Evolutionary conservation across 2,888 invertebrate species (phyloP).

Genomic region (Spialia ferax): DNA sequence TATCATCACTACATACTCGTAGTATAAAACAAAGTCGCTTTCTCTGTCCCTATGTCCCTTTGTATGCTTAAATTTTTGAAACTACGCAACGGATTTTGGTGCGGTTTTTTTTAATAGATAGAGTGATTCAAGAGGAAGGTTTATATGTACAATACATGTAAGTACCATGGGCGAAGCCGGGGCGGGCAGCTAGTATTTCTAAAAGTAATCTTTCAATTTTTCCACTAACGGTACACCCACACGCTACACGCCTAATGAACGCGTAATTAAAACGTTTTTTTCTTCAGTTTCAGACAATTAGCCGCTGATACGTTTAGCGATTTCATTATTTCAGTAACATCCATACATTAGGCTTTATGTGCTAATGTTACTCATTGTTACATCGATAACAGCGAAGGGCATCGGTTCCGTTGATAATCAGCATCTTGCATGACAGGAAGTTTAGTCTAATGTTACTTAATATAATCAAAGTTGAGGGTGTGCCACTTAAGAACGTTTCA

Average conservation of each 20-base stretch:
- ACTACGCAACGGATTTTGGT: too few relatives aligned
- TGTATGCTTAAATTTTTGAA: too few relatives aligned
- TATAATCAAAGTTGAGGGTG: neutral
- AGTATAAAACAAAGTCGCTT: too few relatives aligned
- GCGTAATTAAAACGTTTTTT: slow-evolving; percentile 69
- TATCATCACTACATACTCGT: too few relatives aligned
- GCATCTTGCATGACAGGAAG: slow-evolving; percentile 22
- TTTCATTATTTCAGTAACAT: slow-evolving; percentile 46
- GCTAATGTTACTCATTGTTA: neutral
- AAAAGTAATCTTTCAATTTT: slow-evolving; percentile 31
- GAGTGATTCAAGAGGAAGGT: too few relatives aligned
- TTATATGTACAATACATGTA: too few relatives aligned
- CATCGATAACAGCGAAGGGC: slow-evolving; percentile 16
- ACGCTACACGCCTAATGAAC: slow-evolving; percentile 70
- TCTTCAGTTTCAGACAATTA: slow-evolving; percentile 68
- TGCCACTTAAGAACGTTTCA: neutral
- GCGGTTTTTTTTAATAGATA: too few relatives aligned
- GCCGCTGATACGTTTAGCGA: slow-evolving; percentile 55
- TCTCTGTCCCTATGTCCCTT: too few relatives aligned
- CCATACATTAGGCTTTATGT: slow-evolving; percentile 23
- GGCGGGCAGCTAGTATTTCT: too few relatives aligned
- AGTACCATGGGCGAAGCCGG: too few relatives aligned
- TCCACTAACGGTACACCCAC: slow-evolving; percentile 60
- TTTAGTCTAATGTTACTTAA: neutral
- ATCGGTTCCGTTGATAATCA: slow-evolving; percentile 20